Conservation (phyloP, 2,888 invertebrate species). For the Parelbella ahira region DNA sequence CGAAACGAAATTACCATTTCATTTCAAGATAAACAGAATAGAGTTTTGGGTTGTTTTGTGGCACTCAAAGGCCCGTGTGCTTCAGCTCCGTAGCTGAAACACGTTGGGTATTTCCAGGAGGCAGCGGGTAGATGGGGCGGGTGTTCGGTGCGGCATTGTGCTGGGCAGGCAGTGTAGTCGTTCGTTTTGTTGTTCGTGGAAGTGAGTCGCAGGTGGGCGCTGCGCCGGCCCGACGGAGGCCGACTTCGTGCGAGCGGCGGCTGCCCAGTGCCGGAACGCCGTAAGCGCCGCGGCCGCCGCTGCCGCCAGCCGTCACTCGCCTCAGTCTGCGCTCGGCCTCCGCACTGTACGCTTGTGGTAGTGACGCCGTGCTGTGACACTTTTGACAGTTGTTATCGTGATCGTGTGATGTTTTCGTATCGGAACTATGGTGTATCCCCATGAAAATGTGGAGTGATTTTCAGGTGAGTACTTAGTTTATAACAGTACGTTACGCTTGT, state of each 20-base stretch:
- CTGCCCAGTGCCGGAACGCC: slow-evolving; percentile 25
- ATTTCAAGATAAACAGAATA: slow-evolving; percentile 12
- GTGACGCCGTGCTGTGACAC: slow-evolving; percentile 69
- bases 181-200: slow-evolving; percentile 71
- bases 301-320: slow-evolving; percentile 36
- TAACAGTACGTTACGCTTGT: not conserved
- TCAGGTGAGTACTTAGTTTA: slow-evolving; percentile 56
- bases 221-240: slow-evolving; percentile 40
- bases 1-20: slow-evolving; percentile 20
- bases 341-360: slow-evolving; percentile 54
- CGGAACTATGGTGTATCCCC: slow-evolving; percentile 79
- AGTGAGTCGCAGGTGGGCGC: slow-evolving; percentile 73
- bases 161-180: slow-evolving; percentile 36
- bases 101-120: slow-evolving; percentile 45
- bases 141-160: slow-evolving; percentile 49
- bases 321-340: slow-evolving; percentile 74
- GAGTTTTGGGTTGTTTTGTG: slow-evolving; percentile 25
- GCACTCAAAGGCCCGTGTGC: slow-evolving; percentile 16
- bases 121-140: slow-evolving; percentile 32
- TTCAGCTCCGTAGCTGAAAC: slow-evolving; percentile 25
- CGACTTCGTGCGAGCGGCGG: slow-evolving; percentile 32
- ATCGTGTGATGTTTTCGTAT: slow-evolving; percentile 78
- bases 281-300: slow-evolving; percentile 42
- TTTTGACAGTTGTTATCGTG: slow-evolving; percentile 80
- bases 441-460: slow-evolving; percentile 81